Evolutionary conservation across 2,797 vertebrate species (phyloP), one percentile per base, ranked within the genome.

Genomic region (Sebastes taczanowskii): DNA sequence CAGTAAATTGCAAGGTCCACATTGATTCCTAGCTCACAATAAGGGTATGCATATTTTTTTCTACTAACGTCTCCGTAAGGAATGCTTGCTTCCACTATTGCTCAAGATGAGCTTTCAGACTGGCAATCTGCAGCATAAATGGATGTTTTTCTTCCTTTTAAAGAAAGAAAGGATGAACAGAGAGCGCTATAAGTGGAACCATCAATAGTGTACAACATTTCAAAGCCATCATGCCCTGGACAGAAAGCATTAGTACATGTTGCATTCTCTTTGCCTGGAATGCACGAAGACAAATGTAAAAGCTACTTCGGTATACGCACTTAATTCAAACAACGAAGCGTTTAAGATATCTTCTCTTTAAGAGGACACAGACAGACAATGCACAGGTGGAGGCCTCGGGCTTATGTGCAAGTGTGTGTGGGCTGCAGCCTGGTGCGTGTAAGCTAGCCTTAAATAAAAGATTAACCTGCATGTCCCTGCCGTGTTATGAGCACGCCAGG

Each of bases 361-460:
- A 69, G 49, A 71, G 60, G 34, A 68, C 25, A 42, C 35, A 52
- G 60, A 38, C 59, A 86, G 75, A 73, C 32, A 53, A 80, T 80
- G 82, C 63, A 84, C 82, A 90, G 88, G 84, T 88, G 83, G 80
- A 85, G 71, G 86, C 84, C 58, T 71, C 53, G 61, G 74, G 87
- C 78, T 85, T 65, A 56, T 85, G 77, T 81, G 78, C 60, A 73
- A 62, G 83, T 85, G 64, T 84, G 85, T 87, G 86, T 89, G 89
- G 81, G 89, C 81, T 86, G 76, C 69, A 77, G 78, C 65, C 69
- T 77, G 81, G 82, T 93, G 89, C 77, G 58, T 91, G 84, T 88
- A 86, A 88, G 84, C 84, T 85, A 66, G 80, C 81, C 81, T 93
- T 95, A 93, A 95, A 94, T 95, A 93, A 95, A 95, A 93, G 91